Evolutionary conservation across 2,797 vertebrate species (phyloP), one percentile per base, ranked within the genome.

Genomic region (Bovichtus diacanthus): DNA sequence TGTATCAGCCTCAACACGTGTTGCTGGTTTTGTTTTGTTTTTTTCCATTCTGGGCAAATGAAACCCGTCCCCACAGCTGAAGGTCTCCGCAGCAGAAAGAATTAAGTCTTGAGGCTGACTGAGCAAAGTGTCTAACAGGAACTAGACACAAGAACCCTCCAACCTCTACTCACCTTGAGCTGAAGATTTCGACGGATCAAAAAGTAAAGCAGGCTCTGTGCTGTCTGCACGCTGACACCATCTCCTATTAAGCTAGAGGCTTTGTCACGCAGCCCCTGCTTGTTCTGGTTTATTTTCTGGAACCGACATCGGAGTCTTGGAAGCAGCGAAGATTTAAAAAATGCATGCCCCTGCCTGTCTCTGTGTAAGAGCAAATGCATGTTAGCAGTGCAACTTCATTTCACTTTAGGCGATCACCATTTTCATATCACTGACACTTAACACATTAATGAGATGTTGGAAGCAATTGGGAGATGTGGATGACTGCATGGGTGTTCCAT

Each of bases 321-420:
- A 82, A 82, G 73, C 84, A 60, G 54, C 9, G 6, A 9, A 79
- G 74, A 89, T 86, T 59, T n/a, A n/a, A 85, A 82, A 86, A 85
- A 76, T 39, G 67, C 91, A 89, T 90, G 94, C 76, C 89, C 56
- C 59, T 83, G 85, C 94, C 78, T 91, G 94, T 81, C 85, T 82
- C 13, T 34, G 6, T 51, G 60, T 73, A 76, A 84, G 69, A 90
- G 77, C 78, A 84, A 74, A 83, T 75, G 58, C 64, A 82, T 71
- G 81, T 86, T 74, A 83, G 71, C 70, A 50, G 71, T 8, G 67
- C 75, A 79, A 73, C 82, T 88, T 85, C 23, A 82, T 86, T 89
- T 90, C 29, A 86, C 81, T 89, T 59, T 39, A 83, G 86, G 86
- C 86, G 31, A 90, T 81, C 68, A 38, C 78, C 70, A 64, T 92